phyloP scores from a whole-genome alignment of 2,113 vertebrate species.

The Sminthopsis crassicaudata region DNA sequence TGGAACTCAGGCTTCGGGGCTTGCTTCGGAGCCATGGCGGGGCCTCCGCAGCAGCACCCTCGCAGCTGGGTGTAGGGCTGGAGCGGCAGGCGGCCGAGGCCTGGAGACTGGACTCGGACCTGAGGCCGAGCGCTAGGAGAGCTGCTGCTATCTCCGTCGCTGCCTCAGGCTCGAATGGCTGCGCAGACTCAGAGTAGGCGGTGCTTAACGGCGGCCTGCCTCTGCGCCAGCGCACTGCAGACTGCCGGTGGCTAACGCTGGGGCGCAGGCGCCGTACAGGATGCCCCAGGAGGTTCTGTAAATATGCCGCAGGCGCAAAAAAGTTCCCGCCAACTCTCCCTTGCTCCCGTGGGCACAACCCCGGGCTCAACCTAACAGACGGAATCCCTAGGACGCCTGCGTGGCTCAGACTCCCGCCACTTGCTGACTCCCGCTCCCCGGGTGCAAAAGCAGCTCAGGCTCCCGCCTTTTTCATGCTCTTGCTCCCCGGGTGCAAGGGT shows the following conservation, averaged over 20 bases:
- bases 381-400: not conserved
- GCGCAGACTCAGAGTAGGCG: too few species aligned
- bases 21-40: not conserved
- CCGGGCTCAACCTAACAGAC: not conserved
- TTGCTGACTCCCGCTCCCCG: too few species aligned
- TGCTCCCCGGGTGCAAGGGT: too few species aligned
- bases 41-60: not conserved
- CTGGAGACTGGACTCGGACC: too few species aligned
- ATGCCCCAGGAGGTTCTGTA: not conserved
- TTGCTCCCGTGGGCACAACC: fast-evolving
- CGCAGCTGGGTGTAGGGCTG: not conserved
- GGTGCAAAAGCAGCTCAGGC: too few species aligned
- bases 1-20: not conserved
- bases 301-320: not conserved
- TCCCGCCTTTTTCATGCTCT: too few species aligned
- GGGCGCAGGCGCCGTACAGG: not conserved
- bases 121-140: fast-evolving
- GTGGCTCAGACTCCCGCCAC: not conserved
- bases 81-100: too few species aligned
- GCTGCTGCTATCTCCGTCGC: fast-evolving
- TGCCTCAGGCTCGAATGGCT: not conserved
- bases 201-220: not conserved
- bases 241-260: fast-evolving
- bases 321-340: not conserved
- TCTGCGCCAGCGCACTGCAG: not conserved